Percentiles rank a stretch among this genome's conserved stretches.
These are phyloP conservation scores for Alitta virens DNA, from an alignment of 2,888 invertebrate genomes.

Conservation along the genomic window DNA sequence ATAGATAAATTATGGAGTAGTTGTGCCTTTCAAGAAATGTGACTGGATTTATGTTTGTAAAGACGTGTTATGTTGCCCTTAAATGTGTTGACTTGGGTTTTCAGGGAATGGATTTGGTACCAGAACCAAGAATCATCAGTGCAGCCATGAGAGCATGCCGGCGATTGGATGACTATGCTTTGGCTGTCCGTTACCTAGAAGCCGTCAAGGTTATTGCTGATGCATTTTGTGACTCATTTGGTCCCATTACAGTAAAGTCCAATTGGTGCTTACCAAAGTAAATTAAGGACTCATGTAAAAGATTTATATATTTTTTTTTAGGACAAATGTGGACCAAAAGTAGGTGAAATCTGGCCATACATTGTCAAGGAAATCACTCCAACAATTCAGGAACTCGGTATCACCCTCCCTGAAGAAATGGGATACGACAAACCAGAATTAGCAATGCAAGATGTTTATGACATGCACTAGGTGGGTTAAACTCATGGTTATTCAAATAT, in stretches of 20 bases:
- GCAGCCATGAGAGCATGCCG: conserved; percentile 89
- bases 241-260: too few species aligned
- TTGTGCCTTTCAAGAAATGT: too few species aligned
- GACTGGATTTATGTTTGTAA: too few species aligned
- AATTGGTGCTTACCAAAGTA: too few species aligned
- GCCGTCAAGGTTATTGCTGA: conserved; percentile 68
- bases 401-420: conserved; percentile 90
- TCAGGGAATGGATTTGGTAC: conserved; percentile 85
- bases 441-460: conserved; percentile 63
- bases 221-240: too few species aligned
- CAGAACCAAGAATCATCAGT: conserved; percentile 84
- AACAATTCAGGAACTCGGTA: conserved; percentile 87
- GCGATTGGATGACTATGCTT: conserved; percentile 87
- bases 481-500: too few species aligned
- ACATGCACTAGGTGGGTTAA: conserved; percentile 33
- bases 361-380: conserved; percentile 78
- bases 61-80: too few species aligned
- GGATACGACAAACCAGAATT: conserved; percentile 97
- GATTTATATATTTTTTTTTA: conserved; percentile 26
- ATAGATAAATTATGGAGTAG: too few species aligned
- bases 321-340: conserved; percentile 77
- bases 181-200: conserved; percentile 90
- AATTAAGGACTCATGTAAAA: too few species aligned
- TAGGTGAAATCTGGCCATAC: conserved; percentile 63
- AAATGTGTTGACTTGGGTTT: too few species aligned